Percentiles rank a stretch among this genome's conserved stretches.
Conservation (phyloP, 2,888 invertebrate genomes). For the Lathronympha strigana region DNA sequence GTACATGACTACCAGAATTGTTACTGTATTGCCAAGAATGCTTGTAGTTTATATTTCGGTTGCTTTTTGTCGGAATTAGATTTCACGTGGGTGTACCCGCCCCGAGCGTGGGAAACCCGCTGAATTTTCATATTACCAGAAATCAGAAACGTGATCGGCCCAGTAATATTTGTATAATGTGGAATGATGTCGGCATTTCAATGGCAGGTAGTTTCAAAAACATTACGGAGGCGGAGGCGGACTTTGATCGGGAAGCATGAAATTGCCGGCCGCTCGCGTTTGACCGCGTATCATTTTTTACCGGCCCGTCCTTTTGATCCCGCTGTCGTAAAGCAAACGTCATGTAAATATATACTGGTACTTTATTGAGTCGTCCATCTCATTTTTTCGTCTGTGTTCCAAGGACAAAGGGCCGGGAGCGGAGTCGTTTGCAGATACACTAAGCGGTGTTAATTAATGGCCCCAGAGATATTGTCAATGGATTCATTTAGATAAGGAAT, state of each 20-base stretch:
- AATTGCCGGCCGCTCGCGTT: slow-evolving; percentile 28
- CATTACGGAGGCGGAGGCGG: background rate
- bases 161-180: slow-evolving; percentile 1
- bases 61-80: slow-evolving; percentile 28
- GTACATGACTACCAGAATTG: slow-evolving; percentile 38
- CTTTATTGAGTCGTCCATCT: slow-evolving; percentile 16
- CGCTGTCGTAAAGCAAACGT: slow-evolving; percentile 21
- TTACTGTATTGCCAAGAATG: slow-evolving; percentile 36
- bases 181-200: background rate
- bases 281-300: slow-evolving; percentile 28
- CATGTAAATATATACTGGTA: slow-evolving; percentile 11
- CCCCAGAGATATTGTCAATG: background rate
- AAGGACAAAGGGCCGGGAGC: slow-evolving; percentile 6
- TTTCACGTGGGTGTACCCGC: slow-evolving; percentile 27
- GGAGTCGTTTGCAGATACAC: slow-evolving; percentile 15
- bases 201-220: background rate
- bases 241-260: slow-evolving; percentile 35
- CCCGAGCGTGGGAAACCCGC: slow-evolving; percentile 22
- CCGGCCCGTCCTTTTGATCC: slow-evolving; percentile 28
- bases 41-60: slow-evolving; percentile 33
- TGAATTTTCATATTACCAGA: slow-evolving; percentile 29
- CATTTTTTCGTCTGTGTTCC: slow-evolving; percentile 9
- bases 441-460: slow-evolving; percentile 23
- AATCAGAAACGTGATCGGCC: slow-evolving; percentile 26
- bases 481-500: slow-evolving; percentile 6